Evolutionary conservation across 2,888 invertebrate species (phyloP), one percentile per base, ranked within the genome.

Genomic region (Subacronicta megacephala): DNA sequence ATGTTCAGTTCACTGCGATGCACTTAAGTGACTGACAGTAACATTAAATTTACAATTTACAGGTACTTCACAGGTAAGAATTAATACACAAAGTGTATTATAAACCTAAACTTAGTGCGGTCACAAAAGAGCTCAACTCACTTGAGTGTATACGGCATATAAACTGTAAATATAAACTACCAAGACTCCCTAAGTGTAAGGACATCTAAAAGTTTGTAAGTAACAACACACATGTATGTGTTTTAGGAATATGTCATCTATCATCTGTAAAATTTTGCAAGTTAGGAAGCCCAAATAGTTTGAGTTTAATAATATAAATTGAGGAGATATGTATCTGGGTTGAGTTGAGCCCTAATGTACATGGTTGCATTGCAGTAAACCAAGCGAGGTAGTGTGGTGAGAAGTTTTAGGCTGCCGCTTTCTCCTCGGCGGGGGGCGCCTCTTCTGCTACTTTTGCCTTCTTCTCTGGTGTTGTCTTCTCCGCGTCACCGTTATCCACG

Each of bases 381-480:
- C 92, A 88, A 92, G 89, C 83, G 62, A 67, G 71, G 76, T 72
- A 72, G 75, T 62, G 61, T 58, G 72, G 64, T 57, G 60, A 54
- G 70, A 55, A 66, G 46, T 65, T 73, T 95, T 95, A 95, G 85
- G 95, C 95, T 59, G 95, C 93, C 49, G 95, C 95, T 80, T 95
- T 95, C 57, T 95, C 95, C 77, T 96, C 96, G 12, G 95, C 95
- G 7, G 94, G 88, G 2, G 92, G 85, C 44, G 90, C 85, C 64
- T 95, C 95, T 43, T 96, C 96, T 12, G 95, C 95, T 52, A 96
- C 92, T 91, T 96, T 97, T 68, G 96, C 95, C 81, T 97, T 97
- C 90, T 97, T 97, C 82, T 96, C 96, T 7, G 96, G 96, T 59
- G 96, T 95, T 42, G 95, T 95, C 72, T 95, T 96, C 66, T 96